Evolutionary conservation across 2,888 invertebrate genomes (phyloP), one percentile per base, ranked within the genome.

Genomic region (Alcis repandata): DNA sequence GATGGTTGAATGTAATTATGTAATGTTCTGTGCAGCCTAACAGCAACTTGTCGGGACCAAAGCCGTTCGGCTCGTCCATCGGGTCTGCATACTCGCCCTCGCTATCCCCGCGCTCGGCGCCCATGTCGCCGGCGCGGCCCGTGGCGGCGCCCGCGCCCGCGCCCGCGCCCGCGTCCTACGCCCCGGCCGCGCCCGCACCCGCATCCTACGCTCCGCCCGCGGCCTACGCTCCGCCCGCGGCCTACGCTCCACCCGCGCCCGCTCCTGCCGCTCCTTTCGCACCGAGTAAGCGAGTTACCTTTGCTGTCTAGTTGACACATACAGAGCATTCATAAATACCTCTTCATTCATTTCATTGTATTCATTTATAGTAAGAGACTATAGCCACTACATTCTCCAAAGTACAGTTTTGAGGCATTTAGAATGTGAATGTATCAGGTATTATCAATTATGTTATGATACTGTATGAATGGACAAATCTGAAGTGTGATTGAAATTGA

Each of bases 21-120:
- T 20, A 43, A 48, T 45, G 17, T 45, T 52, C 41, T 58, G n/a
- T 63, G 59, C 84, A 94, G 94, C 92, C 94, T 19, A 91, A 92
- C 19, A 93, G 91, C 84, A 93, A 93, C 76, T 75, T 94, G 70
- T 94, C 94, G 40, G 95, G 94, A 2, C 95, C 95, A 43, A 95
- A 94, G 83, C 95, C 95, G 27, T 95, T 95, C 79, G 94, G 93
- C 43, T 94, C 95, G 32, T 95, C 95, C 9, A 84, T 94, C 60
- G 94, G 95, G 3, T 94, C 95, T 20, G 90, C 91, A 67, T 91
- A 91, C 72, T 94, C 94, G 59, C 90, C 91, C 54, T 93, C 94
- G 49, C 79, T 94, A 78, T 94, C 93, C 6, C 93, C 94, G 68
- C 90, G 93, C 53, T 93, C 93, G 48, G 93, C 93, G 61, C 93